Evolutionary conservation across 2,888 invertebrate genomes (phyloP).

Genomic region (Leptura quadrifasciata): DNA sequence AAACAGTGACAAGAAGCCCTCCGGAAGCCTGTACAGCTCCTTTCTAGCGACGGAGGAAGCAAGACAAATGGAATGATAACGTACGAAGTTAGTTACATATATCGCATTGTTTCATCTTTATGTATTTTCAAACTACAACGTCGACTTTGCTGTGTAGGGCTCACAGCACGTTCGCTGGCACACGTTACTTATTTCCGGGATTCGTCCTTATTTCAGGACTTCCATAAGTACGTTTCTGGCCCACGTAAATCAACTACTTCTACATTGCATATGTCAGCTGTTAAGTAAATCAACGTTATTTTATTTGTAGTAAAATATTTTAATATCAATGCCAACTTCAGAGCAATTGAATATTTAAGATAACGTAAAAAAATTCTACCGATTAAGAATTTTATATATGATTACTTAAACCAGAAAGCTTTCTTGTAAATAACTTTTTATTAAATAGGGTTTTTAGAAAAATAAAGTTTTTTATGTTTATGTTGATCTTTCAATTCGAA

Average conservation of each 20-base stretch:
- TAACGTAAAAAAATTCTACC: no score
- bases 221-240: slow-evolving; percentile 44
- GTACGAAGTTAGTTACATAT: slow-evolving; percentile 66
- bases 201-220: slow-evolving; percentile 56
- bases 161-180: slow-evolving; percentile 68
- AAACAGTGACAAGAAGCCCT: slow-evolving; percentile 52
- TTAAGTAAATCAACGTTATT: not conserved
- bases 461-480: no score
- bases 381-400: no score
- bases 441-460: no score
- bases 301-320: no score
- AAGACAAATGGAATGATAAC: slow-evolving; percentile 70
- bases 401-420: no score
- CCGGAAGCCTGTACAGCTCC: slow-evolving; percentile 40
- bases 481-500: no score
- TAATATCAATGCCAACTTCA: no score
- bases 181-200: slow-evolving; percentile 72
- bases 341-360: no score
- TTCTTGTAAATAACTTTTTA: no score
- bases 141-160: slow-evolving; percentile 50
- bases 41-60: slow-evolving; percentile 61
- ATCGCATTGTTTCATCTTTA: slow-evolving; percentile 72
- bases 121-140: slow-evolving; percentile 66
- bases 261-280: slow-evolving; percentile 12
- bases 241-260: slow-evolving; percentile 56